Evolutionary conservation across 1,140 invertebrate species (phyloP).

Genomic region (Battus philenor): DNA sequence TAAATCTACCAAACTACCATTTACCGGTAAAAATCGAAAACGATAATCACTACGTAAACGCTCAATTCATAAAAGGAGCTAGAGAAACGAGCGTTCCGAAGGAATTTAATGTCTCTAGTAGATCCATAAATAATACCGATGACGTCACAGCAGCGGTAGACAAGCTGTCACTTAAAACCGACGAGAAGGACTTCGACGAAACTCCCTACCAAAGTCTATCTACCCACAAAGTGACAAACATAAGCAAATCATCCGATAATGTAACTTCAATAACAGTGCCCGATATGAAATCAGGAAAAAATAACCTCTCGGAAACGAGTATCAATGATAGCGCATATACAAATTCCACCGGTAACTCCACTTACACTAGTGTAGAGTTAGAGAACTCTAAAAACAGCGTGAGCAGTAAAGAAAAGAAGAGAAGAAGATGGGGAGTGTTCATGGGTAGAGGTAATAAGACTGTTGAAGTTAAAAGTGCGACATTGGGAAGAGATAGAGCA

Average conservation of each 20-base stretch:
- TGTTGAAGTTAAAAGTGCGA: slow-evolving; percentile 79
- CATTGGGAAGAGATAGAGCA: slow-evolving; percentile 77
- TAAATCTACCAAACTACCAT: slow-evolving; percentile 31
- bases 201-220: slow-evolving; percentile 66
- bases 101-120: slow-evolving; percentile 37
- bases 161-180: slow-evolving; percentile 39
- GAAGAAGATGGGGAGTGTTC: slow-evolving; percentile 79
- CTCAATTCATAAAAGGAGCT: slow-evolving; percentile 62
- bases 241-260: slow-evolving; percentile 55
- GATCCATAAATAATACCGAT: slow-evolving; percentile 33
- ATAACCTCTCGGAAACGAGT: slow-evolving; percentile 33
- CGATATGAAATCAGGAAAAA: slow-evolving; percentile 32
- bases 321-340: slow-evolving; percentile 43
- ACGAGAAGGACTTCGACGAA: slow-evolving; percentile 53
- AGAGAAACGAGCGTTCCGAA: slow-evolving; percentile 52
- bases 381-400: slow-evolving; percentile 42
- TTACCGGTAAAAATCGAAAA: slow-evolving; percentile 31
- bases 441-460: slow-evolving; percentile 76
- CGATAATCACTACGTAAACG: slow-evolving; percentile 67
- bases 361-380: slow-evolving; percentile 41
- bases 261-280: slow-evolving; percentile 62
- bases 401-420: slow-evolving; percentile 77
- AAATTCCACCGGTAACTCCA: slow-evolving; percentile 51
- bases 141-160: slow-evolving; percentile 35
- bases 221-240: slow-evolving; percentile 47